These are phyloP conservation scores for Phyllostomus hastatus DNA, from an alignment of 2,113 vertebrate species.

Conservation along the genomic window DNA sequence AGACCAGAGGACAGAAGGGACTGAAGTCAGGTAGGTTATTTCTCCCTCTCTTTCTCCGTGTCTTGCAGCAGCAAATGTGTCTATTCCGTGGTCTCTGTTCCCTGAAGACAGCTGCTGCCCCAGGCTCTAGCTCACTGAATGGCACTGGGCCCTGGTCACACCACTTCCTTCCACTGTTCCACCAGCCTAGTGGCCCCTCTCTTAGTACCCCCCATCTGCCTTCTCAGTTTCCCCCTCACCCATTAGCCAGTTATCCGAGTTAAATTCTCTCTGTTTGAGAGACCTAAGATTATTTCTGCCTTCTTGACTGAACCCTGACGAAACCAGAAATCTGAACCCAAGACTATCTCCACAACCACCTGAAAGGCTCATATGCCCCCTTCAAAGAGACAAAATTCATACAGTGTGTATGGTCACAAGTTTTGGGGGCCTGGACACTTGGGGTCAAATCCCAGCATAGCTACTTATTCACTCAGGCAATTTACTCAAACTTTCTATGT, in stretches of 20 bases:
- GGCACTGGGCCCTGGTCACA: background rate
- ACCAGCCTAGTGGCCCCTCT: background rate
- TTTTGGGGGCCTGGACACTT: background rate
- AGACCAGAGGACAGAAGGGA: background rate
- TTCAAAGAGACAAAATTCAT: background rate
- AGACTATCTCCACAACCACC: background rate
- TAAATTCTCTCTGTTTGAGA: background rate
- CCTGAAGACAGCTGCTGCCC: background rate
- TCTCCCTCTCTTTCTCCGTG: background rate
- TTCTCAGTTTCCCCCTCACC: background rate
- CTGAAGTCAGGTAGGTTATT: background rate
- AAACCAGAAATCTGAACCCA: background rate
- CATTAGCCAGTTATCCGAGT: background rate
- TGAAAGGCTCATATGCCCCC: background rate
- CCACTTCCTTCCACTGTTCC: background rate
- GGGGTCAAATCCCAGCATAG: background rate
- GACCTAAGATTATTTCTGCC: background rate
- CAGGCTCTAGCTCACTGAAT: background rate
- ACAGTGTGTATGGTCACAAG: background rate
- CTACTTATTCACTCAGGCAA: background rate
- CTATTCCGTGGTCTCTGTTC: background rate
- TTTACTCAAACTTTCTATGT: background rate
- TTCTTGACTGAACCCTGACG: background rate
- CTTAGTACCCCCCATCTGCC: background rate
- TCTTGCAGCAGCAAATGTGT: background rate